Evolutionary conservation across 2,113 vertebrate species (phyloP), one percentile per base, ranked within the genome.

Genomic region (Phalacrocorax pelagicus): DNA sequence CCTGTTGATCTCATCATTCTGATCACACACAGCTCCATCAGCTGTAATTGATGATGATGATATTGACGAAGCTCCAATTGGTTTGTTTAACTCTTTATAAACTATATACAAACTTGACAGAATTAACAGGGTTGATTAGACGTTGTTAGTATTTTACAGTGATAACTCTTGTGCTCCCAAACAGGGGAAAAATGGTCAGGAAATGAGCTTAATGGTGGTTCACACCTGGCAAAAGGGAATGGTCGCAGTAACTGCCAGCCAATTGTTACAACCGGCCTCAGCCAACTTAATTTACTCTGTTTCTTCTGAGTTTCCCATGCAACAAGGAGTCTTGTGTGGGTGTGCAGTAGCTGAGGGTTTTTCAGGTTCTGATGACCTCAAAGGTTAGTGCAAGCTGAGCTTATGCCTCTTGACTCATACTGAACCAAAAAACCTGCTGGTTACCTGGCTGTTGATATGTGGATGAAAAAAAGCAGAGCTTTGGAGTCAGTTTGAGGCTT

Each of bases 191-290:
- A 83, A 51, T 32, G 30, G 6, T 32, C 61, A 71, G 19, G 16
- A 87, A 78, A 22, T 20, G 2, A 81, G 5, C 7, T 85, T 58
- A 42, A 58, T 27, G 10, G 14, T 73, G 6, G 3, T 47, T 8
- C 7, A 66, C 6, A 46, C 40, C 24, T 88, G 57, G 26, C 30
- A 59, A 61, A 3, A 61, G 3, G 21, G 36, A 74, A 52, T 14
- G 62, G 23, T 23, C 0, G 3, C 44, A 57, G 23, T 51, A 72
- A 73, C 9, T 34, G 9, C 30, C 42, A 1, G 0, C 3, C 8
- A 2, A 27, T 23, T 85, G 20, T 2, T 44, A 1, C 29, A n/a
- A 24, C 51, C 58, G 46, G 23, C 30, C 49, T 70, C 38, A 44
- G 59, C 5, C 4, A 10, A 6, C 32, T 29, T 72, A 34, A 52